A percentile compares a stretch with the other conserved stretches of the same genome.
Conservation (phyloP, 2,113 vertebrate species). For the Peromyscus maniculatus region DNA sequence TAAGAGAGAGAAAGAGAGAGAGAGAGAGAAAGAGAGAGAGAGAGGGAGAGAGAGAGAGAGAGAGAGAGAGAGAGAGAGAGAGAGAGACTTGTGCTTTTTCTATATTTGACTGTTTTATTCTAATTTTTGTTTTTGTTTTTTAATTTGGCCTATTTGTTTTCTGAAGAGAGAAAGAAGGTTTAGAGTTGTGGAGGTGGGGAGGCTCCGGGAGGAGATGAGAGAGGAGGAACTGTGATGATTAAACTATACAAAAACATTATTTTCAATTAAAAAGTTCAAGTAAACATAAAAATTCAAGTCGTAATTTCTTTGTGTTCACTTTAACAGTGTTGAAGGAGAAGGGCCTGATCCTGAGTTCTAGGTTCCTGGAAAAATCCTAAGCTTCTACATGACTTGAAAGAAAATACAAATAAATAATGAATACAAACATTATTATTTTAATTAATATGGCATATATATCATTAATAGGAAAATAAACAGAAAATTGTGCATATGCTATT, state of each 20-base stretch:
- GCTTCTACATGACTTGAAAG: not conserved
- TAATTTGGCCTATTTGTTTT: not conserved
- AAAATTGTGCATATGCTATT: not conserved
- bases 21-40: too few species aligned
- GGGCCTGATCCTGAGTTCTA: not conserved
- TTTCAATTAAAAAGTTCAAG: not conserved
- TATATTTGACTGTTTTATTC: not conserved
- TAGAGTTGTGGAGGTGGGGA: not conserved
- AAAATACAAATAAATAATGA: not conserved
- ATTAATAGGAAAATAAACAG: not conserved
- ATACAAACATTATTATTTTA: not conserved
- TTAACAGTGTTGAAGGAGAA: not conserved
- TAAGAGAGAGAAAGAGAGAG: too few species aligned
- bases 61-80: too few species aligned
- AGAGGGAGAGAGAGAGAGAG: too few species aligned
- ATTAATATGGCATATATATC: not conserved
- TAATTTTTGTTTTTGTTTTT: not conserved
- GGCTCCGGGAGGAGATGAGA: not conserved
- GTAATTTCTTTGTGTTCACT: conserved; percentile 18
- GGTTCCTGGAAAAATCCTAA: not conserved
- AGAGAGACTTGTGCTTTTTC: not conserved
- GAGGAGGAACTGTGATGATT: not conserved
- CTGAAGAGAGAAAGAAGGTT: not conserved
- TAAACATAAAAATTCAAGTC: not conserved
- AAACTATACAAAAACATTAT: not conserved